Conservation (phyloP, 1,140 invertebrate genomes). For the Heliconius nattereri region DNA sequence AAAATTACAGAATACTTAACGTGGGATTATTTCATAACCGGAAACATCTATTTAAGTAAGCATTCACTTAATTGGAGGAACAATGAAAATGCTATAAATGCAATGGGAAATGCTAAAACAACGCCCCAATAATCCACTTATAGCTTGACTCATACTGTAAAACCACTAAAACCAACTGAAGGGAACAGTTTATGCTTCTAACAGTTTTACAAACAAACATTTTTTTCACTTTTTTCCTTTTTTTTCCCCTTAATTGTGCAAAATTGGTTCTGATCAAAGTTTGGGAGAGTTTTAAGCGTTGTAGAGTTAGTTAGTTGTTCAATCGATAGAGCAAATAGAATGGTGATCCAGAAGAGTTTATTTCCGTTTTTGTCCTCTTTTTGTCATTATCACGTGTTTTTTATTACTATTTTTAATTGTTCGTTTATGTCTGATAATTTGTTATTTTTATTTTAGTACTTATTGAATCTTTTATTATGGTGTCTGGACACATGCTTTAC, state of each 20-base stretch:
- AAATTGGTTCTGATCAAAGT: constrained; percentile 1
- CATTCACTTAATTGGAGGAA: background rate
- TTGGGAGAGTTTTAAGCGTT: background rate
- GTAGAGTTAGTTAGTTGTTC: background rate
- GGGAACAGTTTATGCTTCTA: constrained; percentile 5
- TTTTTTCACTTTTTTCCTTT: background rate
- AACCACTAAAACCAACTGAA: constrained; percentile 5
- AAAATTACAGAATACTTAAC: background rate
- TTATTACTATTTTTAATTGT: no score
- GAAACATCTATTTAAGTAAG: background rate
- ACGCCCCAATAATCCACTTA: background rate
- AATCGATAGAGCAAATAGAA: background rate
- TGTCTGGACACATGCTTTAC: no score
- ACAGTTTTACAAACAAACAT: background rate
- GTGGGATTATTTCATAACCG: background rate
- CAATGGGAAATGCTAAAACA: background rate
- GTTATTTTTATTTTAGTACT: no score
- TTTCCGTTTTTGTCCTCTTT: background rate
- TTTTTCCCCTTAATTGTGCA: background rate
- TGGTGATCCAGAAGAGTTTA: background rate
- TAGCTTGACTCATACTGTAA: background rate
- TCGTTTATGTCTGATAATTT: no score
- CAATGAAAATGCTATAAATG: background rate
- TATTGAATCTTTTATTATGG: no score
- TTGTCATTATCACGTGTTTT: background rate